Evolutionary conservation across 2,797 vertebrate genomes (phyloP).

Genomic region (Melanotaenia boesemani): DNA sequence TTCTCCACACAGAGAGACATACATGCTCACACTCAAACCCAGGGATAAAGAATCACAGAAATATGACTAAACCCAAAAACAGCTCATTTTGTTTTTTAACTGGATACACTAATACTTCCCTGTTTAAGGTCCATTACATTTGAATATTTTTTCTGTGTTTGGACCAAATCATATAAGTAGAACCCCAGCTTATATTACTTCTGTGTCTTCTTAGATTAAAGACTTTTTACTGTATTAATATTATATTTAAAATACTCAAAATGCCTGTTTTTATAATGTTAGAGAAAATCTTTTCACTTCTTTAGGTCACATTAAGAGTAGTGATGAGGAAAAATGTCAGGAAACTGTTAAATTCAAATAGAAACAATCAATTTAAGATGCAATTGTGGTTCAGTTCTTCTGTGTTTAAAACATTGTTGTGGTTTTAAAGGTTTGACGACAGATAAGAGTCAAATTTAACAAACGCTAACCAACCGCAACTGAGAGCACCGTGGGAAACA

Average conservation of each 20-base stretch:
- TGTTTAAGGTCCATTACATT: slow-evolving; percentile 1
- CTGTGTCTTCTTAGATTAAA: background rate
- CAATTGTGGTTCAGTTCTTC: too few species aligned
- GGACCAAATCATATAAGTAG: background rate
- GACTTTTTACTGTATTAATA: too few species aligned
- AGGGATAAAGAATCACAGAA: background rate
- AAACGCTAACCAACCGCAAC: too few species aligned
- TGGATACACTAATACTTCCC: slow-evolving; percentile 32
- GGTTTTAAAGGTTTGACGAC: background rate
- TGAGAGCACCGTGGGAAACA: too few species aligned
- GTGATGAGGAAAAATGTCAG: too few species aligned
- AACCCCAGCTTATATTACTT: background rate
- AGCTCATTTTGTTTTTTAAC: background rate
- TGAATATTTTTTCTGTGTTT: background rate
- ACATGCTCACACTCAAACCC: background rate
- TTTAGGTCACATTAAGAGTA: background rate
- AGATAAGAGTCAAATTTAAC: too few species aligned
- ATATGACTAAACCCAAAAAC: background rate
- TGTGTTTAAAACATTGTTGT: too few species aligned
- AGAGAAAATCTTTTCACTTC: too few species aligned
- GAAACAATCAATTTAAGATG: too few species aligned
- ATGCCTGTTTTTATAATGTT: too few species aligned
- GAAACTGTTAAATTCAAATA: too few species aligned
- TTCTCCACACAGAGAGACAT: background rate
- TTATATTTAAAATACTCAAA: too few species aligned